Evolutionary conservation across 2,113 vertebrate genomes (phyloP).

Genomic region (rabbit (Oryctolagus cuniculus)): mOryCun1.1 NC_091432.1:152517501-152518000

Average conservation of each 20-base stretch:
- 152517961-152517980: neutral
- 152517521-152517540: neutral
- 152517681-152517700: neutral
- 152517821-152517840: too few species aligned
- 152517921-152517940: neutral
- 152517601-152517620: neutral
- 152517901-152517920: neutral
- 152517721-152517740: neutral
- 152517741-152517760: neutral
- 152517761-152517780: neutral
- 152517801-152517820: neutral
- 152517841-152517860: neutral
- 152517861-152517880: neutral
- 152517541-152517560: neutral
- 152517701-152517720: neutral
- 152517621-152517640: rapidly evolving
- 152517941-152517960: neutral
- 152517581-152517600: neutral
- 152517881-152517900: too few species aligned
- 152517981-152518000: rapidly evolving
- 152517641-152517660: neutral
- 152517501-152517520: neutral
- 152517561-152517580: neutral
- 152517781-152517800: neutral
- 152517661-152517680: neutral